A percentile compares a stretch with the other conserved stretches of the same genome.
Conservation (phyloP, 2,888 invertebrate genomes). For the Ochropacha duplaris region DNA sequence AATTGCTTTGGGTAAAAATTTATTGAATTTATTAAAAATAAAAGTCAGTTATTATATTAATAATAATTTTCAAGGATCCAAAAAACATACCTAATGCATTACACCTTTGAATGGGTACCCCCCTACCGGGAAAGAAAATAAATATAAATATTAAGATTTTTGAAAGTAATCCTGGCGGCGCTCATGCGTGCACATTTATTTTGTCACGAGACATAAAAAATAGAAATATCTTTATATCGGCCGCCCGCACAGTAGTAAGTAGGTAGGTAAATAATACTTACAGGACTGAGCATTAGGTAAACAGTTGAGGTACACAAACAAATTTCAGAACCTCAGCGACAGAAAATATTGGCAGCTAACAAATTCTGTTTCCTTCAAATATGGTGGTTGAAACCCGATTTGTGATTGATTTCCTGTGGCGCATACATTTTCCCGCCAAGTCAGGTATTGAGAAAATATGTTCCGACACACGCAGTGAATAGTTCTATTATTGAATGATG, state of each 20-base stretch:
- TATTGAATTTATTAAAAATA: neutral
- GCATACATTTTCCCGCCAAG: constrained; percentile 39
- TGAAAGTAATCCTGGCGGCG: too few relatives aligned
- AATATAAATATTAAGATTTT: too few relatives aligned
- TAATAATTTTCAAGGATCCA: neutral
- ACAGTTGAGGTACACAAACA: constrained; percentile 6
- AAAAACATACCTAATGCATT: too few relatives aligned
- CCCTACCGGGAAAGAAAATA: too few relatives aligned
- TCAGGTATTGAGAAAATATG: constrained; percentile 42
- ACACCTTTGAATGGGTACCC: too few relatives aligned
- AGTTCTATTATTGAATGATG: constrained; percentile 37
- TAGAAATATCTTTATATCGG: too few relatives aligned
- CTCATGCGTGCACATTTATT: too few relatives aligned
- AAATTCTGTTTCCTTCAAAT: constrained; percentile 41
- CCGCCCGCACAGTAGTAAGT: too few relatives aligned
- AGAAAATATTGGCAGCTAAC: constrained; percentile 49
- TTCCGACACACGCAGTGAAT: constrained; percentile 24
- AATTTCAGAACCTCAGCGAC: constrained; percentile 23
- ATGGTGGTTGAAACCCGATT: constrained; percentile 48
- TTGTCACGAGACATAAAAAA: too few relatives aligned
- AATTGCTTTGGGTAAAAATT: neutral
- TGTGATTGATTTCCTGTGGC: constrained; percentile 64
- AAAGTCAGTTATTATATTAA: neutral
- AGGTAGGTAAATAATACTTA: too few relatives aligned
- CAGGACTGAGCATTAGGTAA: neutral